These are phyloP conservation scores for Ameiurus melas DNA, from an alignment of 2,113 vertebrate species.

Conservation along the genomic window DNA sequence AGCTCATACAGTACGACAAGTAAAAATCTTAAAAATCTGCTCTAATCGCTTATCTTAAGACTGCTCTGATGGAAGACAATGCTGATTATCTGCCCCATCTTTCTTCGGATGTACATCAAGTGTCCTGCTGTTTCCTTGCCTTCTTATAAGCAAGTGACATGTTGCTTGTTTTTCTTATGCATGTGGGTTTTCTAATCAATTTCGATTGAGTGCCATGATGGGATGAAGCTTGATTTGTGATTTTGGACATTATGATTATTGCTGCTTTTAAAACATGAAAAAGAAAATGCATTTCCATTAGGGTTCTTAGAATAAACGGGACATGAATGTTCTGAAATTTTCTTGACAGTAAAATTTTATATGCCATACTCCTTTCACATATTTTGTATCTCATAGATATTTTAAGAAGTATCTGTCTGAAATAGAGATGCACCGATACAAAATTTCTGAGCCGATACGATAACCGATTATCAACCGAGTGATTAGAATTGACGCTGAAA, in stretches of 20 bases:
- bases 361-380: neutral
- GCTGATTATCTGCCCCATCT: neutral
- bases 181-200: neutral
- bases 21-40: neutral
- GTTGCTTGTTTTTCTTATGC: neutral
- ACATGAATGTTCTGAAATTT: neutral
- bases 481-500: no score
- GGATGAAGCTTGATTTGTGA: neutral
- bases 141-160: neutral
- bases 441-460: no score
- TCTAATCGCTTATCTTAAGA: neutral
- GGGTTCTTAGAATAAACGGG: neutral
- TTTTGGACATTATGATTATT: neutral
- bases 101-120: neutral
- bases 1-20: neutral
- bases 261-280: neutral
- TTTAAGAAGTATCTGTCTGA: neutral
- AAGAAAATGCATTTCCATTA: neutral
- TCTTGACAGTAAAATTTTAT: neutral
- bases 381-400: neutral
- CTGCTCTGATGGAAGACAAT: neutral
- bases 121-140: neutral
- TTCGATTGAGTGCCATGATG: neutral
- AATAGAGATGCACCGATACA: no score
- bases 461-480: no score